Percentiles rank a stretch among this genome's conserved stretches.
phyloP scores from a whole-genome alignment of 2,113 vertebrate genomes.

The Diphyllodes magnificus region DNA sequence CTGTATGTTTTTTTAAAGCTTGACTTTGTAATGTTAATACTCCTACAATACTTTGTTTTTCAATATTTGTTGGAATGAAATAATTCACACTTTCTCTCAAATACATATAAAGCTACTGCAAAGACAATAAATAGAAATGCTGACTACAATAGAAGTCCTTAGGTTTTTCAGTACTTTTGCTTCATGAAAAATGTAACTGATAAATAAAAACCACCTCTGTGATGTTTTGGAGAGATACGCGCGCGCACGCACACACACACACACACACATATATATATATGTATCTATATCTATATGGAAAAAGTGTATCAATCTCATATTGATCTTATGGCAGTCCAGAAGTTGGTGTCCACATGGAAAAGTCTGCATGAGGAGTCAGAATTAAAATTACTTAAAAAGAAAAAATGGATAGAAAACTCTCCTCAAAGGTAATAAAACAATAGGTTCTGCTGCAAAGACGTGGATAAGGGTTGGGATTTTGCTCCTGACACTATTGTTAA shows the following conservation, averaged over 20 bases:
- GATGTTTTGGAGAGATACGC: background rate
- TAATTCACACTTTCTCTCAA: background rate
- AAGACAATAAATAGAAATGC: background rate
- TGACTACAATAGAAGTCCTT: background rate
- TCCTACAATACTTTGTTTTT: background rate
- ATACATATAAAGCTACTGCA: background rate
- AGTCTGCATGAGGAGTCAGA: background rate
- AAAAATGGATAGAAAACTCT: background rate
- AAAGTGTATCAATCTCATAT: background rate
- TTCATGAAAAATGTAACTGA: background rate
- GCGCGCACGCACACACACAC: rapidly evolving
- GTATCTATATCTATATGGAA: background rate
- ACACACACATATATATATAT: background rate
- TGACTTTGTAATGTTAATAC: background rate
- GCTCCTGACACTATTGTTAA: background rate
- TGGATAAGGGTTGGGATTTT: background rate
- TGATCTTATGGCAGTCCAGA: background rate
- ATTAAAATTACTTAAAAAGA: background rate
- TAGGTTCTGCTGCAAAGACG: background rate
- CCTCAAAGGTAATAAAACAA: background rate
- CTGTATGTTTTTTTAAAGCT: background rate
- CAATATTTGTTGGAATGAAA: background rate
- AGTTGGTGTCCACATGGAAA: background rate
- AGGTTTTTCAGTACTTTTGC: background rate
- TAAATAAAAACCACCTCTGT: background rate